These are phyloP conservation scores for Malurus melanocephalus DNA, from an alignment of 2,113 vertebrate genomes.

Conservation along the genomic window DNA sequence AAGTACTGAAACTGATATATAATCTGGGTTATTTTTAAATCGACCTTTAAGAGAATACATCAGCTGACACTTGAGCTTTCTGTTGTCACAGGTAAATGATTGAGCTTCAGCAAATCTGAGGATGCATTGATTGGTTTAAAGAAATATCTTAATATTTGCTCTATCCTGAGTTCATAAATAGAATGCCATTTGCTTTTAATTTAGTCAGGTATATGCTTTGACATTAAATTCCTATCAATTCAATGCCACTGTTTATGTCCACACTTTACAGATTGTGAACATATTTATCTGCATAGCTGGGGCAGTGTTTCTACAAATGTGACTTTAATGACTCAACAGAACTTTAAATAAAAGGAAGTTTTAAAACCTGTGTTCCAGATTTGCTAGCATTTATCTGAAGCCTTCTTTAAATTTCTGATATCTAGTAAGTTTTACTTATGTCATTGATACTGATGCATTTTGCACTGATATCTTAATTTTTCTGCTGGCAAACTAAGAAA, in stretches of 20 bases:
- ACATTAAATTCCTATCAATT: background rate
- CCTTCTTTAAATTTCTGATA: background rate
- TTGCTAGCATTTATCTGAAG: background rate
- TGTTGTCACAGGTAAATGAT: background rate
- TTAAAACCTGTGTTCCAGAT: background rate
- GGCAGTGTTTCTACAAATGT: background rate
- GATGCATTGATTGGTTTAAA: background rate
- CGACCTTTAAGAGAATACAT: background rate
- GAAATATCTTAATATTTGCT: background rate
- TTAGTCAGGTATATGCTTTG: background rate
- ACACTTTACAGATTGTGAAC: background rate
- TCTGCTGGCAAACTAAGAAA: background rate
- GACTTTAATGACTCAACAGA: background rate
- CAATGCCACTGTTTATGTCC: background rate
- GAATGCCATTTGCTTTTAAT: background rate
- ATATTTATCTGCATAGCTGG: rapidly evolving
- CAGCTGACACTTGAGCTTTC: background rate
- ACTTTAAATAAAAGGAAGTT: background rate
- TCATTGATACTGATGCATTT: background rate
- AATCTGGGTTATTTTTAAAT: background rate
- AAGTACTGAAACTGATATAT: background rate
- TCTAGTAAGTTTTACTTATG: background rate
- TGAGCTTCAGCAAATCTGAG: background rate
- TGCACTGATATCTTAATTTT: background rate
- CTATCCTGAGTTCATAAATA: background rate